Conservation (phyloP, 2,888 invertebrate species). For the Teinopalpus imperialis region DNA sequence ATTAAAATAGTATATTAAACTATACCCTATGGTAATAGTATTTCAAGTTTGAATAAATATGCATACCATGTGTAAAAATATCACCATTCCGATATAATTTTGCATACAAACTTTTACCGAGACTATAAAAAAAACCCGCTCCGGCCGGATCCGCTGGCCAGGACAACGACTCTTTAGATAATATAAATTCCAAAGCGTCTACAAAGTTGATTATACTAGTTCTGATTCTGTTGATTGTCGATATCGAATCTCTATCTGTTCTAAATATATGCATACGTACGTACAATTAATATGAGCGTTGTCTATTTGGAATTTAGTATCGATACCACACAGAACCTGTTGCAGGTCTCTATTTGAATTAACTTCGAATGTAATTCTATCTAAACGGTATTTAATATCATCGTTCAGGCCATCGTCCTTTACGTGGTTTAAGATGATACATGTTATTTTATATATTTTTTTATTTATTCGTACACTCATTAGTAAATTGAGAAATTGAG, state of each 20-base stretch:
- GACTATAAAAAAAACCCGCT: slow-evolving; percentile 10
- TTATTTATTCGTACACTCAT: too few species aligned
- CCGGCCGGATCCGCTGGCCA: slow-evolving; percentile 6
- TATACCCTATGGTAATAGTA: too few species aligned
- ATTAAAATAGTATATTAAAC: too few species aligned
- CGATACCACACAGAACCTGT: slow-evolving; percentile 2
- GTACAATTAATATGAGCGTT: not conserved
- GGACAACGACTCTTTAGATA: slow-evolving; percentile 20
- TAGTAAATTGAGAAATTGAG: too few species aligned
- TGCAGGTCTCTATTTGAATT: slow-evolving; percentile 11
- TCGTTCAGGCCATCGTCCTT: slow-evolving; percentile 19
- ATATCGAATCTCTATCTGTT: not conserved
- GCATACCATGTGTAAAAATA: too few species aligned
- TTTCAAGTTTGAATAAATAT: too few species aligned
- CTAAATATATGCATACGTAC: slow-evolving; percentile 8
- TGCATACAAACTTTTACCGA: slow-evolving; percentile 11
- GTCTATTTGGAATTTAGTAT: not conserved
- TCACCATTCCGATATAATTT: not conserved
- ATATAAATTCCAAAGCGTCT: slow-evolving; percentile 24
- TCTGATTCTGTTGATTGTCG: slow-evolving; percentile 1
- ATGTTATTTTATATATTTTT: too few species aligned
- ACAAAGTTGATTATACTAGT: slow-evolving; percentile 16
- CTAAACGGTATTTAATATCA: slow-evolving; percentile 1
- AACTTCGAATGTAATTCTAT: slow-evolving; percentile 10
- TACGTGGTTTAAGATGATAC: too few species aligned